Evolutionary conservation across 1,140 invertebrate genomes (phyloP).

Genomic region (Rhagoletis zephyria): DNA sequence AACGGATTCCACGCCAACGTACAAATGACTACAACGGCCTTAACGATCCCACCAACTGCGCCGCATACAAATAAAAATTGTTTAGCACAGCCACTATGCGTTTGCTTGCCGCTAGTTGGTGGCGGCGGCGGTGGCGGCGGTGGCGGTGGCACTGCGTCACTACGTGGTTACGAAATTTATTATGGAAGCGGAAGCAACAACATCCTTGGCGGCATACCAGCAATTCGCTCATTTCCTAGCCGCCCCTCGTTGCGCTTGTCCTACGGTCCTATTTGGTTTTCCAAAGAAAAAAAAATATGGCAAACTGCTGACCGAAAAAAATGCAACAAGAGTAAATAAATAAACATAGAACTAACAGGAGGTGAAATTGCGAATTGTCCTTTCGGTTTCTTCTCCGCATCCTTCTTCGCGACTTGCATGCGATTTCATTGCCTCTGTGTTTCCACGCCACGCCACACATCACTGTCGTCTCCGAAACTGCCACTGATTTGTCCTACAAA

Average conservation of each 20-base stretch:
- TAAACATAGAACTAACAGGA: conserved; percentile 42
- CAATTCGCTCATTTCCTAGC: conserved; percentile 38
- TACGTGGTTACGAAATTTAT: conserved; percentile 73
- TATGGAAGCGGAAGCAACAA: conserved; percentile 71
- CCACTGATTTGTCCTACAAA: conserved; percentile 14
- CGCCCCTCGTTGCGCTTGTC: background rate
- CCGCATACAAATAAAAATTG: conserved; percentile 37
- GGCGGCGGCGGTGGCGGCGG: conserved; percentile 56
- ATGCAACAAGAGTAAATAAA: conserved; percentile 24
- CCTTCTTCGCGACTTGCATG: background rate
- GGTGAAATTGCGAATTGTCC: conserved; percentile 34
- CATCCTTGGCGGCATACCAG: conserved; percentile 54
- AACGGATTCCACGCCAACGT: conserved; percentile 5
- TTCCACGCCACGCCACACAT: background rate
- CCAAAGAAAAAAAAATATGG: conserved; percentile 12
- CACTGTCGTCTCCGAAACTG: conserved; percentile 12
- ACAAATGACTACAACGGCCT: conserved; percentile 51
- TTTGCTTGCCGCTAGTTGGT: conserved; percentile 45
- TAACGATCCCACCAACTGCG: conserved; percentile 44
- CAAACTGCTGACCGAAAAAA: conserved; percentile 34
- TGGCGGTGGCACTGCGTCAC: conserved; percentile 63
- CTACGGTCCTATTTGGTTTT: background rate
- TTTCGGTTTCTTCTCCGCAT: background rate
- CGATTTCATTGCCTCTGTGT: conserved; percentile 4
- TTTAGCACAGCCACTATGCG: conserved; percentile 43